Percentiles rank a stretch among this genome's conserved stretches.
Evolutionary conservation across 2,113 vertebrate genomes (phyloP).

Genomic region (Eurystomus gularis): DNA sequence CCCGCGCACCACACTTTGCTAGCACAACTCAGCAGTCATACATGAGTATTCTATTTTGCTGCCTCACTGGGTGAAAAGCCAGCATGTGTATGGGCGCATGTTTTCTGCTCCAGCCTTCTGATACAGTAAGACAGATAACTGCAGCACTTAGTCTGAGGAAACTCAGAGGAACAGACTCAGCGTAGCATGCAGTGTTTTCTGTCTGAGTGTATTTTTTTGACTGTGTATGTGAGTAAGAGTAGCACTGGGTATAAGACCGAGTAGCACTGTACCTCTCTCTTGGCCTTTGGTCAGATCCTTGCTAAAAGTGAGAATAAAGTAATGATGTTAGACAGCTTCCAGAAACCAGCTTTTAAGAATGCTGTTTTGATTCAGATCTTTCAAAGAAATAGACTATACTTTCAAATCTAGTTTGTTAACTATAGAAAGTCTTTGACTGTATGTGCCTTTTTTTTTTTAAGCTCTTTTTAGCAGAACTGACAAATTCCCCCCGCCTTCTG

Average conservation of each 20-base stretch:
- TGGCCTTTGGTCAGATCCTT: neutral
- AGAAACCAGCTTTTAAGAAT: slow-evolving; percentile 2
- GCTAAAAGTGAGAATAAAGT: neutral
- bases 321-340: neutral
- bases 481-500: neutral
- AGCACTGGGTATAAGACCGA: neutral
- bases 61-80: neutral
- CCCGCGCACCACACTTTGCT: neutral
- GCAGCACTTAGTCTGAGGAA: neutral
- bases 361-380: neutral
- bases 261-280: neutral
- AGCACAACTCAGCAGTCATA: neutral
- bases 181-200: accelerated
- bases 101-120: neutral
- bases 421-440: neutral
- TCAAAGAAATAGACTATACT: neutral
- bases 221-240: neutral
- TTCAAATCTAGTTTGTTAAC: slow-evolving; percentile 1
- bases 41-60: neutral
- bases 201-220: neutral
- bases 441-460: neutral
- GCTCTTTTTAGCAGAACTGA: neutral
- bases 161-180: neutral
- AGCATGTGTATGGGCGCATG: accelerated
- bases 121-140: neutral